Percentiles rank a stretch among this genome's conserved stretches.
phyloP scores from a whole-genome alignment of 1,140 invertebrate species.

The Heterodera carotae region DNA sequence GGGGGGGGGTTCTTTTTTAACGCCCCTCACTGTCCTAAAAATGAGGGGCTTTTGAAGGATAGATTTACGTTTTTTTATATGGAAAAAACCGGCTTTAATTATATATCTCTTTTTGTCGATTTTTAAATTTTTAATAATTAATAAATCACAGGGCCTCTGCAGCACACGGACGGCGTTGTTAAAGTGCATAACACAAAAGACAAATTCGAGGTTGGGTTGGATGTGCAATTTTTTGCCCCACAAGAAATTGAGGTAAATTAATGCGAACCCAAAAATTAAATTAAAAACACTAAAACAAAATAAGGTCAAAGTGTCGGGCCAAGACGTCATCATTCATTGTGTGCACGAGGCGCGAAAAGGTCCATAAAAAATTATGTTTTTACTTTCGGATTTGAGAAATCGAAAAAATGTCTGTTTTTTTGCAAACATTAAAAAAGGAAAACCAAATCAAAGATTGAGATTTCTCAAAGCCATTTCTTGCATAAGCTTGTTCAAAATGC shows the following conservation, averaged over 20 bases:
- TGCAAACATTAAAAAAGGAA: too few species aligned
- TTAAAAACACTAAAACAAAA: slow-evolving; percentile 19
- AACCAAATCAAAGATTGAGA: not conserved
- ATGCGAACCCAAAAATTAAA: not conserved
- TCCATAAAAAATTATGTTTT: not conserved
- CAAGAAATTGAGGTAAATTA: slow-evolving; percentile 63
- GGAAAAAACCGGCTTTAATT: too few species aligned
- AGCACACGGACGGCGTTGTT: slow-evolving; percentile 53
- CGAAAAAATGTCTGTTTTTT: not conserved
- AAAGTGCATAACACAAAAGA: slow-evolving; percentile 59
- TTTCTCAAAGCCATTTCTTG: not conserved
- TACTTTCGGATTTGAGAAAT: not conserved
- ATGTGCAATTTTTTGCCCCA: slow-evolving; percentile 61
- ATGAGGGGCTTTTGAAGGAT: too few species aligned
- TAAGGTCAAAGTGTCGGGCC: slow-evolving; percentile 59
- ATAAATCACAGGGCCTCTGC: slow-evolving; percentile 37
- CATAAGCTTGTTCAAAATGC: not conserved
- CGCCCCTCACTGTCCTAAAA: too few species aligned
- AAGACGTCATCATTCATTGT: slow-evolving; percentile 62
- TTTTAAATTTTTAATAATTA: slow-evolving; percentile 11
- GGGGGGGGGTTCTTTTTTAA: too few species aligned
- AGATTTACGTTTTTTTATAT: too few species aligned
- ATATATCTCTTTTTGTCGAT: too few species aligned
- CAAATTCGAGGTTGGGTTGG: slow-evolving; percentile 63
- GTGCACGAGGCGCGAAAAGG: slow-evolving; percentile 56